Evolutionary conservation across 2,113 vertebrate genomes (phyloP).

Genomic region (Numida meleagris): DNA sequence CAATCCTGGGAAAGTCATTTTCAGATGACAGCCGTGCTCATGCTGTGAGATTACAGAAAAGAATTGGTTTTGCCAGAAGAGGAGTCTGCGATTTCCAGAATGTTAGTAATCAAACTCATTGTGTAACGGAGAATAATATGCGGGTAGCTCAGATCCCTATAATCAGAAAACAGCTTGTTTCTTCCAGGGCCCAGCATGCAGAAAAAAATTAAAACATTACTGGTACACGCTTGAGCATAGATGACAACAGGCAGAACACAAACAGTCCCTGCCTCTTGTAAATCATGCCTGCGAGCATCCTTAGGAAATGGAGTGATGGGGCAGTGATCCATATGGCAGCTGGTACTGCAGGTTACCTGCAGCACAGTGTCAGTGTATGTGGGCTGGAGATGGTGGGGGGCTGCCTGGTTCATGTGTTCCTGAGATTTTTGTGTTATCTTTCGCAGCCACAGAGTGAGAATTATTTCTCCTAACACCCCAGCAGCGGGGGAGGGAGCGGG

Average conservation of each 20-base stretch:
- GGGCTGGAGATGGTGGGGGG: slow-evolving; percentile 35
- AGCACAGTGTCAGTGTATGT: slow-evolving; percentile 25
- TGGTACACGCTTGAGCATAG: not conserved
- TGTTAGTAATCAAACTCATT: slow-evolving; percentile 26
- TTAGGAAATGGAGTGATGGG: not conserved
- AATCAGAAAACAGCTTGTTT: slow-evolving; percentile 20
- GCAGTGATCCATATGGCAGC: not conserved
- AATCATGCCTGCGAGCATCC: slow-evolving; percentile 27
- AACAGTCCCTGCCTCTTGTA: not conserved
- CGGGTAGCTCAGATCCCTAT: not conserved
- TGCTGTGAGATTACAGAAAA: slow-evolving; percentile 31
- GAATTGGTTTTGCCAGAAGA: not conserved
- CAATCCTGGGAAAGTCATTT: not conserved
- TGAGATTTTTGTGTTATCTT: slow-evolving; percentile 62
- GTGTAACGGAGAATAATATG: not conserved
- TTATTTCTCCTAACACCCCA: slow-evolving; percentile 31
- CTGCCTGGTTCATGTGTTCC: slow-evolving; percentile 35
- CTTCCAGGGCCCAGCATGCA: not conserved
- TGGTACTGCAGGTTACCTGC: slow-evolving; percentile 27
- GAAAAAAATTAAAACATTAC: not conserved
- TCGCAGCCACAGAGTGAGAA: slow-evolving; percentile 30
- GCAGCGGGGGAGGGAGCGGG: not conserved
- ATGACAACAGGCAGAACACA: not conserved
- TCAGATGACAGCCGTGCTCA: not conserved
- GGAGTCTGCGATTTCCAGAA: not conserved